Base-by-base conservation (phyloP, 2,888 invertebrate species). In the Antheraea yamamai region DNA sequence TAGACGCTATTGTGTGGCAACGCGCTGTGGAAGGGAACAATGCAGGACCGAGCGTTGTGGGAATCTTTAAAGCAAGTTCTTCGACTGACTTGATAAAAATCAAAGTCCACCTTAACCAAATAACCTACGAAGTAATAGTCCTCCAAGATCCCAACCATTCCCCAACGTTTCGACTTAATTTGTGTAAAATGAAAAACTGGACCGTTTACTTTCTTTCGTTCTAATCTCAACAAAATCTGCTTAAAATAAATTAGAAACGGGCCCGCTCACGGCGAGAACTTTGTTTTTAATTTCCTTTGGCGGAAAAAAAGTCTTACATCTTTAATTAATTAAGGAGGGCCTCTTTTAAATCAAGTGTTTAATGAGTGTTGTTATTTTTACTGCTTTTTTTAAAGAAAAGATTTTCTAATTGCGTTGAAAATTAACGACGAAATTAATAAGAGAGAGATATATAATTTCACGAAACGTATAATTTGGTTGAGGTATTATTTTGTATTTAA, bases 251-350 rank as follows among this genome's bases (percentile, higher is more conserved):
- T 87, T 86, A 83, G 81, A 82, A 85, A 83, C 80, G 82, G 79
- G 78, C 82, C 79, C 82, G 82, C 81, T 77, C 78, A 72, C 78
- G 77, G 78, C 80, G 77, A 78, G 83, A 87, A 88, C 85, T 88
- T 88, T 86, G 83, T 81, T 83, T 87, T 88, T 88, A 84, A 86
- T 87, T 87, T 87, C 81, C 81, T 77, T 78, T 75, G 78, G 77
- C 75, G 77, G 81, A 80, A 79, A 84, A 82, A 84, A 83, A 86
- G 86, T 83, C 83, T 84, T 83, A 84, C 85, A 83, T 87, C 83
- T 88, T 87, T 86, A 89, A 88, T 89, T 89, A 88, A 89, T 90
- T 89, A 87, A 82, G 81, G 78, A 81, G 81, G 79, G 80, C 83
- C 82, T 83, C 84, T 84, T 81, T 87, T 84, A 87, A 86, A 87